Evolutionary conservation across 1,140 invertebrate species (phyloP), one percentile per base, ranked within the genome.

Genomic region (Subanguina moxae): DNA sequence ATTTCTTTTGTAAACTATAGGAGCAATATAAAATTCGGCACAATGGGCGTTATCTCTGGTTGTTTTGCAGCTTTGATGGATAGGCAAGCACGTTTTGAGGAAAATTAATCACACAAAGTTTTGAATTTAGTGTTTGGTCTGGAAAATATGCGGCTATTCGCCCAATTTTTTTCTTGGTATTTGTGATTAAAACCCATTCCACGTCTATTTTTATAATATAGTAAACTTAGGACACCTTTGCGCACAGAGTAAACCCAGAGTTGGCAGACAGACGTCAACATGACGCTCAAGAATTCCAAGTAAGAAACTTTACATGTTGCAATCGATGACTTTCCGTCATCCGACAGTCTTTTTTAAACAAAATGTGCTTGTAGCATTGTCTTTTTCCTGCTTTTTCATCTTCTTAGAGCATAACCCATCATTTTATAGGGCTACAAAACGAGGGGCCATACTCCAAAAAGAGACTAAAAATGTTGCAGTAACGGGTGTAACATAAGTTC

Each of bases 231-330:
- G 56, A 72, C 23, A 58, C 59, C 0, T 74, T 74, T 76, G 71
- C 72, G 21, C 21, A 64, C 17, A 56, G 57, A 48, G 71, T 74
- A 13, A 71, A 66, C 42, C 23, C 38, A 21, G 28, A 58, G 25
- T 43, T 74, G 57, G 73, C 63, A 30, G 68, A 76, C 61, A 25
- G 76, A 30, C 71, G 56, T 15, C 74, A 76, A 63, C 74, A 76
- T 57, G 74, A 76, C 56, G 76, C 74, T 30, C 74, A 75, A 59
- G 74, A 76, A 45, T 76, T 76, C 57, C 74, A 64, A 62, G 64
- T 78, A 38, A 11, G 11, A 38, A 5, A 38, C 11, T 38, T 38
- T 38, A n/a, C n/a, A n/a, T n/a, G 3, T 38, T 38, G 32, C 11
- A 11, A 38, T 38, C 11, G n/a, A n/a, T n/a, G n/a, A n/a, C n/a